Evolutionary conservation across 2,888 invertebrate species (phyloP).

Genomic region (Plutella xylostella): DNA sequence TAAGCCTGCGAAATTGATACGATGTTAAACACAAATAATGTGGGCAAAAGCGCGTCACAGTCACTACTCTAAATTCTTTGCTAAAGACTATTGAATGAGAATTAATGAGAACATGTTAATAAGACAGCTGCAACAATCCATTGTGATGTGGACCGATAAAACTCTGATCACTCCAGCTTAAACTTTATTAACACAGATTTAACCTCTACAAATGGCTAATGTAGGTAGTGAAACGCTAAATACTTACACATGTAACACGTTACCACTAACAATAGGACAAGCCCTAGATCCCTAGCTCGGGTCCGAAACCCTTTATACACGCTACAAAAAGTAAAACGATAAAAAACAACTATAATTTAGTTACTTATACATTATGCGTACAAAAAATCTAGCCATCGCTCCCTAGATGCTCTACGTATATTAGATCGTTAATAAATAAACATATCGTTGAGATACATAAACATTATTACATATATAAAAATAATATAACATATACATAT

Average conservation of each 20-base stretch:
- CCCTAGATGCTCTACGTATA: constrained; percentile 39
- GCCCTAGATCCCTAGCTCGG: constrained; percentile 37
- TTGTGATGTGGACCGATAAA: constrained; percentile 29
- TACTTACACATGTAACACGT: constrained; percentile 34
- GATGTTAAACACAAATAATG: no score
- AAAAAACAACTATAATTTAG: constrained; percentile 63
- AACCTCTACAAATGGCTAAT: constrained; percentile 47
- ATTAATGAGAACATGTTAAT: neutral
- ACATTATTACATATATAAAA: constrained; percentile 44
- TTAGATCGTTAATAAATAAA: constrained; percentile 54
- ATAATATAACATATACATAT: constrained; percentile 37
- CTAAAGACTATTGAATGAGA: no score
- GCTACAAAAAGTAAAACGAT: constrained; percentile 48
- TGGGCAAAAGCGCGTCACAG: no score
- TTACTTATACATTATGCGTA: constrained; percentile 65
- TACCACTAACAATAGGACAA: constrained; percentile 32
- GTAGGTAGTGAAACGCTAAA: constrained; percentile 34
- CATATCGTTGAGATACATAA: constrained; percentile 58
- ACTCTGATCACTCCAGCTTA: constrained; percentile 23
- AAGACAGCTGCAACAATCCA: neutral
- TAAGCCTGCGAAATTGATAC: no score
- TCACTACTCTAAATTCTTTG: no score
- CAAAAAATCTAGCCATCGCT: constrained; percentile 54
- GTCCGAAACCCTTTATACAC: constrained; percentile 35
- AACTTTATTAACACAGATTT: constrained; percentile 31